phyloP scores from a whole-genome alignment of 2,113 vertebrate genomes.

The Aspiorhynchus laticeps region DNA sequence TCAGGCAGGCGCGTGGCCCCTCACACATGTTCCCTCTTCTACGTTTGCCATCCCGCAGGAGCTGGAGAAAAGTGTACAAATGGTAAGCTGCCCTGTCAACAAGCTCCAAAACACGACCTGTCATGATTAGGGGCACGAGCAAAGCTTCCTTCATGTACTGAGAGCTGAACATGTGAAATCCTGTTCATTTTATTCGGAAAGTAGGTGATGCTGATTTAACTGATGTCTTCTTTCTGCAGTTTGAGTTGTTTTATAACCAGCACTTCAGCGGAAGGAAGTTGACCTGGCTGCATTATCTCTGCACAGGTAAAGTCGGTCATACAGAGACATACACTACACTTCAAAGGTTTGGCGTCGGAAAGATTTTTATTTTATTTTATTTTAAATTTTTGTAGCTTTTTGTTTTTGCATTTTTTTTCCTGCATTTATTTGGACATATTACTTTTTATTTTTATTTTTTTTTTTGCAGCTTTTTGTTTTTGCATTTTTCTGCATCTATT shows the following conservation, averaged over 20 bases:
- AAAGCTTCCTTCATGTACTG: background rate
- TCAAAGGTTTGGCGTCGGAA: background rate
- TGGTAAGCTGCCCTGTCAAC: slow-evolving; percentile 83
- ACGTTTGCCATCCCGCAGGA: slow-evolving; percentile 99
- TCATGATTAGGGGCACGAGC: background rate
- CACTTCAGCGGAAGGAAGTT: slow-evolving; percentile 99
- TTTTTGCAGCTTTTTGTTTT: no score
- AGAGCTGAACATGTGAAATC: background rate
- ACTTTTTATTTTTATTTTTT: background rate
- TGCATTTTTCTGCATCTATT: background rate
- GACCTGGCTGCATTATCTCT: slow-evolving; percentile 98
- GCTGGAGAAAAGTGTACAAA: slow-evolving; percentile 98
- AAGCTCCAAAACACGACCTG: background rate
- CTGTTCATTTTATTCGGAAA: background rate
- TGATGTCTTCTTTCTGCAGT: slow-evolving; percentile 77
- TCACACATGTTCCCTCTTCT: slow-evolving; percentile 95
- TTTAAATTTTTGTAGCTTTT: no score
- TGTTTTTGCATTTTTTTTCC: no score
- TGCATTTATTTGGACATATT: no score
- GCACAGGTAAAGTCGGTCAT: slow-evolving; percentile 84
- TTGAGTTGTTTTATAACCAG: slow-evolving; percentile 99
- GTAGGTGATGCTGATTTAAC: background rate
- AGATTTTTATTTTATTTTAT: background rate
- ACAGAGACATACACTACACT: background rate
- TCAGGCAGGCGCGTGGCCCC: slow-evolving; percentile 97